Evolutionary conservation across 30 jellyfish, hydroid and myxozoan species (phyloP).

Genomic region (Haliclystus octoradiatus): DNA sequence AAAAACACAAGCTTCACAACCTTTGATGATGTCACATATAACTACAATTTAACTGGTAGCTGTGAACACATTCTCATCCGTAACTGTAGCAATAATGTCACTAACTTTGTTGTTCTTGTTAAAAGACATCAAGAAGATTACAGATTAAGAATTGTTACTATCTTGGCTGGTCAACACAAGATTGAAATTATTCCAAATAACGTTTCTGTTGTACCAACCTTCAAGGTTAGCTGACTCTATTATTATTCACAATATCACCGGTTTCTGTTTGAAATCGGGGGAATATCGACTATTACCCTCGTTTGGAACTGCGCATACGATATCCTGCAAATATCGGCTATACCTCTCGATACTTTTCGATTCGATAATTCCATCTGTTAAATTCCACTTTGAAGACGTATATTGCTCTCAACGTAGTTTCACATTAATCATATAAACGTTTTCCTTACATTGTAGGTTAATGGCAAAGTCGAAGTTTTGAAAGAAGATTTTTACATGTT

Average conservation of each 20-base stretch:
- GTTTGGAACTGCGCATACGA: no score
- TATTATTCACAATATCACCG: no score
- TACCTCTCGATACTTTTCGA: no score
- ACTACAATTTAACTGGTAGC: conserved; percentile 23
- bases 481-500: conserved; percentile 1
- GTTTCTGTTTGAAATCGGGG: no score
- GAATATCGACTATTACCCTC: no score
- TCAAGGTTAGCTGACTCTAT: no score
- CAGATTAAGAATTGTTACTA: conserved; percentile 21
- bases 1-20: conserved; percentile 40
- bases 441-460: conserved; percentile 24
- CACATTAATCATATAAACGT: no score
- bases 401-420: no score
- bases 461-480: not conserved
- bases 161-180: conserved; percentile 19
- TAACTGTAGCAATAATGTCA: conserved; percentile 48
- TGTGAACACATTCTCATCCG: conserved; percentile 63
- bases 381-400: no score
- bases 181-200: conserved; percentile 23
- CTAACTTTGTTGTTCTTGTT: conserved; percentile 35
- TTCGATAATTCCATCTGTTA: no score
- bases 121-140: not conserved
- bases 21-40: conserved; percentile 27
- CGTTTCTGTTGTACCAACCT: not conserved
- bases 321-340: no score